phyloP scores from a whole-genome alignment of 2,797 vertebrate species.

The Onychomys torridus region DNA sequence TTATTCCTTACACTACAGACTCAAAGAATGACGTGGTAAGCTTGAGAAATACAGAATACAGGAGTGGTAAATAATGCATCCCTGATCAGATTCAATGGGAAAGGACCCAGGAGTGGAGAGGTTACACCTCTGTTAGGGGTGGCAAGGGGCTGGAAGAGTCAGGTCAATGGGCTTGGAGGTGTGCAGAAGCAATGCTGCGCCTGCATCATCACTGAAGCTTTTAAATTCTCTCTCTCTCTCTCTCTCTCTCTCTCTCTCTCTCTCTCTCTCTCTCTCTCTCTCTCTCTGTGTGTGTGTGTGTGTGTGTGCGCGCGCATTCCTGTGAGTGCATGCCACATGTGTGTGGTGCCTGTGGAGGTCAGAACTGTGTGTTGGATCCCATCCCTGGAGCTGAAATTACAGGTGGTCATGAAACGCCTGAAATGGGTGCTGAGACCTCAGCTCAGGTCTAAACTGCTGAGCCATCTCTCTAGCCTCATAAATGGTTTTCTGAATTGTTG shows the following conservation, averaged over 20 bases:
- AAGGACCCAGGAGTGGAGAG: neutral
- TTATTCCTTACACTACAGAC: neutral
- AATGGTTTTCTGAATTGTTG: neutral
- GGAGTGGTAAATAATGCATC: neutral
- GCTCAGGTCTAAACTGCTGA: neutral
- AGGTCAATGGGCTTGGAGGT: neutral
- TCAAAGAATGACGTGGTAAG: too few relatives aligned
- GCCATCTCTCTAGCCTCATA: neutral
- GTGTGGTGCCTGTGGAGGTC: too few relatives aligned
- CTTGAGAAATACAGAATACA: accelerated
- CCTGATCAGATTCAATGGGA: neutral
- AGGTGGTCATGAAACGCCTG: neutral
- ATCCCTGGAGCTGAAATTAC: neutral
- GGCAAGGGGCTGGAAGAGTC: neutral
- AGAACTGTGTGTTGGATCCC: too few relatives aligned
- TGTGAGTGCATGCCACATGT: too few relatives aligned
- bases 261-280: too few relatives aligned
- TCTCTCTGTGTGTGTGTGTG: too few relatives aligned
- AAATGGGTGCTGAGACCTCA: neutral
- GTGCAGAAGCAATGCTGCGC: too few relatives aligned
- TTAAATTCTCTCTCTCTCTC: too few relatives aligned
- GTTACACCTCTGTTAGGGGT: neutral
- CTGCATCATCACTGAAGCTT: neutral
- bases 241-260: too few relatives aligned
- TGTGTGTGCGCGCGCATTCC: too few relatives aligned